Evolutionary conservation across 37 sponge, comb jelly and placozoan genomes (phyloP).

Genomic region (Sycon ciliatum): DNA sequence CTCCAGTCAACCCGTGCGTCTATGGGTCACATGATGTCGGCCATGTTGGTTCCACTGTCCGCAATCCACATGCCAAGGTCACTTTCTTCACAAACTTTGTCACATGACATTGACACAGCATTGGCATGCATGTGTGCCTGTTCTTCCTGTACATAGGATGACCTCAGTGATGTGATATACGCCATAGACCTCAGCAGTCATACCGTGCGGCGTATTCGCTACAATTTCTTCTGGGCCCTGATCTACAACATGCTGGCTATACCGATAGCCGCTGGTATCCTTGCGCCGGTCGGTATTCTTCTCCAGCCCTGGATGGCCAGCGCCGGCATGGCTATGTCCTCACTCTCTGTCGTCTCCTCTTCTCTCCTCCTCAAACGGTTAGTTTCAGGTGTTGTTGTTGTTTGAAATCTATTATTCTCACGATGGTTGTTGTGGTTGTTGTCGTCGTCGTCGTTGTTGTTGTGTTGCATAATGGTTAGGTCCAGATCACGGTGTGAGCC

Average conservation of each 20-base stretch:
- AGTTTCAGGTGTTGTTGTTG: too few species aligned
- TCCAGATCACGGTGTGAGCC: too few species aligned
- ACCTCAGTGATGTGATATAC: constrained; percentile 84
- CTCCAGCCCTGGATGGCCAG: constrained; percentile 93
- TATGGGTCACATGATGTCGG: too few species aligned
- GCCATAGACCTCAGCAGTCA: constrained; percentile 70
- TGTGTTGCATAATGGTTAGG: too few species aligned
- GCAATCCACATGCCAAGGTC: too few species aligned
- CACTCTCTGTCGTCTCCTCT: constrained; percentile 87
- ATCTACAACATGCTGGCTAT: constrained; percentile 82
- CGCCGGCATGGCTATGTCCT: constrained; percentile 90
- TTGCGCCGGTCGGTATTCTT: constrained; percentile 63
- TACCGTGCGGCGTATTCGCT: constrained; percentile 74
- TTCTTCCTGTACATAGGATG: constrained; percentile 47
- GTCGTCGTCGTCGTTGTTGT: too few species aligned
- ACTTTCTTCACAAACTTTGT: too few species aligned
- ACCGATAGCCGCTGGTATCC: constrained; percentile 87
- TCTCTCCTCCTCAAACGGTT: constrained; percentile 75
- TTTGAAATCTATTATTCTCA: too few species aligned
- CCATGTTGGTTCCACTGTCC: too few species aligned
- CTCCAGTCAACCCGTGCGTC: too few species aligned
- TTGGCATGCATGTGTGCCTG: not conserved
- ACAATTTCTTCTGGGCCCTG: constrained; percentile 89
- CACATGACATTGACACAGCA: too few species aligned
- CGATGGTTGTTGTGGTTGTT: too few species aligned